Conservation (phyloP, 2,797 vertebrate species). For the Salmo trutta region DNA sequence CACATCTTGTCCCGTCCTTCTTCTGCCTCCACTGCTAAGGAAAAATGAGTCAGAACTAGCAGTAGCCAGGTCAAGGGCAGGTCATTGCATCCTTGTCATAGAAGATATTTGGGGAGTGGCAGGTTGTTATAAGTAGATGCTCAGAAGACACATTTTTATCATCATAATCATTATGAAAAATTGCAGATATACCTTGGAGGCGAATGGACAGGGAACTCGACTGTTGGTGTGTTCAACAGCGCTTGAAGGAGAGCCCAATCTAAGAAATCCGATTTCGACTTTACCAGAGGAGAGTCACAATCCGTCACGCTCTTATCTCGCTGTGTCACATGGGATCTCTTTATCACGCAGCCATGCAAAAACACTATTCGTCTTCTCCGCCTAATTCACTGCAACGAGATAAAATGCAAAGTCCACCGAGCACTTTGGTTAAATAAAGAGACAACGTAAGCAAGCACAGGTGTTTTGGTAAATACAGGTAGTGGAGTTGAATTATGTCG, state of each 20-base stretch:
- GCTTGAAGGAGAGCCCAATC: conserved; percentile 50
- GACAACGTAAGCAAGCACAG: conserved; percentile 58
- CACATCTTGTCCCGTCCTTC: conserved; percentile 22
- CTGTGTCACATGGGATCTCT: conserved; percentile 72
- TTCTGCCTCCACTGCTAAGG: conserved; percentile 1
- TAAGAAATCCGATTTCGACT: conserved; percentile 57
- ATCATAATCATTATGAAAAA: not conserved
- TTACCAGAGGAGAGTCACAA: conserved; percentile 68
- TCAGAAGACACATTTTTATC: not conserved
- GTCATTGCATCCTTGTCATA: conserved; percentile 31
- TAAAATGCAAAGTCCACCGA: conserved; percentile 72
- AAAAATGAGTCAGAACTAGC: not conserved
- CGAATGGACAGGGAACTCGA: conserved; percentile 41
- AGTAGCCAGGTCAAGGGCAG: not conserved
- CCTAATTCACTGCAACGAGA: conserved; percentile 70
- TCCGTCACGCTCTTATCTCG: conserved; percentile 78
- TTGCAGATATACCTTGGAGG: conserved; percentile 9
- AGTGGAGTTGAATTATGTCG: conserved; percentile 74
- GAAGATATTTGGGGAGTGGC: conserved; percentile 7
- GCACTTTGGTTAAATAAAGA: conserved; percentile 60
- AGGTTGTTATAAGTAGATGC: conserved; percentile 5
- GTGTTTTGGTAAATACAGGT: conserved; percentile 76
- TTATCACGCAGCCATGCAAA: conserved; percentile 82
- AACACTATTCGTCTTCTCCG: conserved; percentile 78
- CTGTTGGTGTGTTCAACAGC: conserved; percentile 28